These are phyloP conservation scores for Siniperca scherzeri DNA, from an alignment of 2,797 vertebrate species.

Conservation along the genomic window DNA sequence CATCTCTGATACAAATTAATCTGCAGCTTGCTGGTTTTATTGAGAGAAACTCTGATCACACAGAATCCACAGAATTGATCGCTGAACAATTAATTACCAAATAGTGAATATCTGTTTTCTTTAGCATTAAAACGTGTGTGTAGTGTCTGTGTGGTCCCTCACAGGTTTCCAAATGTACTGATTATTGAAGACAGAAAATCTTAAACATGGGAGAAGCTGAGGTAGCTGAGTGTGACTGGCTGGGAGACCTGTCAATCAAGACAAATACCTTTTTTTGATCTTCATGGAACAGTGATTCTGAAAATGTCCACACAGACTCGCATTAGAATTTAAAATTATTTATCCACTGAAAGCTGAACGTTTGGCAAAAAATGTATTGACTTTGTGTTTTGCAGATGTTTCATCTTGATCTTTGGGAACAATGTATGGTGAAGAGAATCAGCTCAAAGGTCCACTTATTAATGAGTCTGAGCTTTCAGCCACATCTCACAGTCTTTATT, in stretches of 20 bases:
- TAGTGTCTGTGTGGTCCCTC: slow-evolving; percentile 3
- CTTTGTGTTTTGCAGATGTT: slow-evolving; percentile 8
- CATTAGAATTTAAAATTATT: background rate
- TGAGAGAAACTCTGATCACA: slow-evolving; percentile 9
- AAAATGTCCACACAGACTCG: slow-evolving; percentile 16
- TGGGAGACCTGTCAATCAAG: slow-evolving; percentile 5
- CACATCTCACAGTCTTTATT: background rate
- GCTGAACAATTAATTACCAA: slow-evolving; percentile 6
- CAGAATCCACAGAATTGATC: slow-evolving; percentile 20
- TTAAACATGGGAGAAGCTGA: slow-evolving; percentile 4
- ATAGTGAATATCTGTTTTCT: background rate
- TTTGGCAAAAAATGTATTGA: background rate
- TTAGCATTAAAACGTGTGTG: slow-evolving; percentile 6
- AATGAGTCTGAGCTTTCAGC: slow-evolving; percentile 25
- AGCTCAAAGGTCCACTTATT: slow-evolving; percentile 13
- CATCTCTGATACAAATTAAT: background rate
- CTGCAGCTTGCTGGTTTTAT: slow-evolving; percentile 18
- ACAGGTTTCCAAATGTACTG: background rate
- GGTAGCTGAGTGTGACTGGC: slow-evolving; percentile 19
- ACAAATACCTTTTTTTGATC: background rate
- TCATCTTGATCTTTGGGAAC: slow-evolving; percentile 26
- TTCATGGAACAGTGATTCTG: slow-evolving; percentile 12
- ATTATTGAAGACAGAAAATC: slow-evolving; percentile 6
- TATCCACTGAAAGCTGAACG: slow-evolving; percentile 37
- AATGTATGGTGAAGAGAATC: slow-evolving; percentile 25